These are phyloP conservation scores for Anser cygnoides DNA, from an alignment of 2,113 vertebrate species.

Conservation along the genomic window DNA sequence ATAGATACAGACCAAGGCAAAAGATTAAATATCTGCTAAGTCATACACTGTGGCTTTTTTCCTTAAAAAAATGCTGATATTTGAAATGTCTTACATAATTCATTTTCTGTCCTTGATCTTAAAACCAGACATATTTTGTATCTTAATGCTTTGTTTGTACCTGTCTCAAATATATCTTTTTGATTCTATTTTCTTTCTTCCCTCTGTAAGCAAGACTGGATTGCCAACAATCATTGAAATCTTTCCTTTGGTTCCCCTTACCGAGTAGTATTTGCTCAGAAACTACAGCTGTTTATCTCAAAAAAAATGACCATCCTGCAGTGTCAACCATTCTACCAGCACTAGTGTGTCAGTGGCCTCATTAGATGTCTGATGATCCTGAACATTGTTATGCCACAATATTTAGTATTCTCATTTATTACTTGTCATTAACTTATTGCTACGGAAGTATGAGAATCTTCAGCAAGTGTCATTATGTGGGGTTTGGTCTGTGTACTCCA, in stretches of 20 bases:
- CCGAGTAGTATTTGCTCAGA: neutral
- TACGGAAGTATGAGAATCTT: neutral
- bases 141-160: neutral
- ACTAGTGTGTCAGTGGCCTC: neutral
- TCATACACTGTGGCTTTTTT: neutral
- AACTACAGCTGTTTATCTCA: neutral
- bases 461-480: neutral
- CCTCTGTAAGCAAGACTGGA: neutral
- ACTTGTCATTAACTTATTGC: neutral
- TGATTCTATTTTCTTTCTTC: neutral
- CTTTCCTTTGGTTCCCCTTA: neutral
- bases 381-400: neutral
- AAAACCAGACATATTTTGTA: neutral
- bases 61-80: neutral
- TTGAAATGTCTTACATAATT: neutral
- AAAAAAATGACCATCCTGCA: neutral
- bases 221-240: neutral
- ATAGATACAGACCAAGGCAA: neutral
- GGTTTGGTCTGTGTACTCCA: neutral
- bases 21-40: neutral
- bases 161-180: neutral
- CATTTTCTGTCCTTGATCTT: neutral
- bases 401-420: neutral
- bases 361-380: neutral
- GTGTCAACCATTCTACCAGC: neutral